phyloP scores from a whole-genome alignment of 1,140 invertebrate genomes.

The Neuroterus valhalla region DNA sequence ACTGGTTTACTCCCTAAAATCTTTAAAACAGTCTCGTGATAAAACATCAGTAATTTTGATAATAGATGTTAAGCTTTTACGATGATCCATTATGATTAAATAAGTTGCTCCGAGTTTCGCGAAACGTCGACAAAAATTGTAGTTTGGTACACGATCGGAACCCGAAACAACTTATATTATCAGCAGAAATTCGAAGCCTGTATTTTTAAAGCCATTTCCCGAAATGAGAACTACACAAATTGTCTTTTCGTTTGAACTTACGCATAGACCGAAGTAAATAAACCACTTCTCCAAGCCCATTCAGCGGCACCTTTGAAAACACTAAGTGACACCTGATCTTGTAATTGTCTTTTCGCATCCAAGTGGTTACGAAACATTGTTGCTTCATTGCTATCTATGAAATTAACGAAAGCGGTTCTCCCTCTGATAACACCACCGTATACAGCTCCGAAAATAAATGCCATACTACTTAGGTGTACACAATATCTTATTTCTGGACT shows the following conservation, averaged over 20 bases:
- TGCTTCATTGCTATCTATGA: slow-evolving; percentile 84
- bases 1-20: no score
- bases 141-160: no score
- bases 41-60: no score
- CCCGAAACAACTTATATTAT: no score
- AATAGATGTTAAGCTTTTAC: no score
- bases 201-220: slow-evolving; percentile 17
- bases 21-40: no score
- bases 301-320: slow-evolving; percentile 82
- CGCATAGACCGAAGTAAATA: slow-evolving; percentile 81
- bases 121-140: no score
- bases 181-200: slow-evolving; percentile 27
- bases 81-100: no score
- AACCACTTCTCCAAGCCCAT: slow-evolving; percentile 79
- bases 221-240: slow-evolving; percentile 33
- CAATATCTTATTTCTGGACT: slow-evolving; percentile 8
- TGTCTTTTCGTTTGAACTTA: slow-evolving; percentile 63
- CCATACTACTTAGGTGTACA: slow-evolving; percentile 49
- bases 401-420: slow-evolving; percentile 78
- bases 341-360: slow-evolving; percentile 82
- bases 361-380: slow-evolving; percentile 80
- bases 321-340: slow-evolving; percentile 79
- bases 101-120: no score
- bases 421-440: slow-evolving; percentile 79
- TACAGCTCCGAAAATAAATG: slow-evolving; percentile 77